Percentiles rank a stretch among this genome's conserved stretches.
Conservation (phyloP, 1,140 invertebrate genomes). For the Drosophila saltans region DNA sequence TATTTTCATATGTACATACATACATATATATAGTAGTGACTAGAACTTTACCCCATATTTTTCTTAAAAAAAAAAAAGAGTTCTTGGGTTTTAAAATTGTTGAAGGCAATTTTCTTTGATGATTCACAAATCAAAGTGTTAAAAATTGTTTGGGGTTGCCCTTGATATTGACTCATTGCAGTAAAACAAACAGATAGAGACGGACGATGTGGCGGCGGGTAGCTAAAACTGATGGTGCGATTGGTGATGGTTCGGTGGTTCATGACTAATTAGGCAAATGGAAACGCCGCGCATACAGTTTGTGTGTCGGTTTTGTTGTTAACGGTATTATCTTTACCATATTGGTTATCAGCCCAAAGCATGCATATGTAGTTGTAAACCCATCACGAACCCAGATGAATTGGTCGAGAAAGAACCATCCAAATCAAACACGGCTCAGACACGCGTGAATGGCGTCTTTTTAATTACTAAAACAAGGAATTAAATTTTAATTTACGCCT, state of each 20-base stretch:
- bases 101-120: not conserved
- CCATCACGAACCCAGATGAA: constrained; percentile 23
- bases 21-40: no score
- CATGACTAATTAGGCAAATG: constrained; percentile 45
- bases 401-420: constrained; percentile 16
- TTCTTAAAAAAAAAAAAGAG: no score
- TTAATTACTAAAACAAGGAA: constrained; percentile 7
- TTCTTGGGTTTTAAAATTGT: no score
- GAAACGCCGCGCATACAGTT: not conserved
- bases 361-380: not conserved
- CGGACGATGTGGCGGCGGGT: not conserved
- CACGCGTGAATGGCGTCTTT: constrained; percentile 47
- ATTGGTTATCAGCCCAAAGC: constrained; percentile 48
- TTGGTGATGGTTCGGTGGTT: constrained; percentile 1
- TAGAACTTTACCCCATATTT: no score
- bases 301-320: constrained; percentile 32
- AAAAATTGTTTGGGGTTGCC: constrained; percentile 7
- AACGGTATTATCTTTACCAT: constrained; percentile 62
- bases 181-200: not conserved
- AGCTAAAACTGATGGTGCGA: not conserved
- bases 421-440: constrained; percentile 14
- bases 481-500: not conserved
- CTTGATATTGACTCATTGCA: not conserved
- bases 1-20: no score
- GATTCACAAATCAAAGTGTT: not conserved